Conservation (phyloP, 2,113 vertebrate species). For the Ochotona curzoniae region DNA sequence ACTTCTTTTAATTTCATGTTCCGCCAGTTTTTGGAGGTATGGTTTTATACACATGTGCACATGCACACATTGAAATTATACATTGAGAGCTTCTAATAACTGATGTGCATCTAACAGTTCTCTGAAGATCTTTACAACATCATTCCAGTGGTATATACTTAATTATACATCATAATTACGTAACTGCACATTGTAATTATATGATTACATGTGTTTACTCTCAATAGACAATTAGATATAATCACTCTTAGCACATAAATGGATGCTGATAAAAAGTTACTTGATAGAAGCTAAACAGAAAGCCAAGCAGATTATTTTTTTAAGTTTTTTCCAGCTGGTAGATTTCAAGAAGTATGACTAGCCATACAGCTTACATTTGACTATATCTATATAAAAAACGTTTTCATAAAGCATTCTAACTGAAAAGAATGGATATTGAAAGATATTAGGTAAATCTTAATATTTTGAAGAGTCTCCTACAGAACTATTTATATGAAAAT, state of each 20-base stretch:
- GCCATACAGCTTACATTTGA: neutral
- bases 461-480: neutral
- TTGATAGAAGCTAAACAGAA: constrained; percentile 1
- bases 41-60: too few species aligned
- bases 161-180: constrained; percentile 66
- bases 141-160: constrained; percentile 63
- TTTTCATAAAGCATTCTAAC: constrained; percentile 29
- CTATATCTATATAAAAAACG: neutral
- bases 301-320: neutral
- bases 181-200: constrained; percentile 67
- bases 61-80: neutral
- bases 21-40: too few species aligned
- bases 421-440: neutral
- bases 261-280: constrained; percentile 48
- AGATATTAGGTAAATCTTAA: neutral
- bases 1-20: too few species aligned
- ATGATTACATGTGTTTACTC: constrained; percentile 65
- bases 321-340: neutral
- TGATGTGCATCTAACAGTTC: neutral
- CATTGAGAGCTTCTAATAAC: neutral
- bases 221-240: constrained; percentile 71
- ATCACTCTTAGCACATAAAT: constrained; percentile 57
- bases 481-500: neutral
- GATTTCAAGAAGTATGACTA: neutral
- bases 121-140: constrained; percentile 55